Percentiles rank a stretch among this genome's conserved stretches.
Evolutionary conservation across 2,113 vertebrate genomes (phyloP).

Genomic region (Poecile atricapillus): DNA sequence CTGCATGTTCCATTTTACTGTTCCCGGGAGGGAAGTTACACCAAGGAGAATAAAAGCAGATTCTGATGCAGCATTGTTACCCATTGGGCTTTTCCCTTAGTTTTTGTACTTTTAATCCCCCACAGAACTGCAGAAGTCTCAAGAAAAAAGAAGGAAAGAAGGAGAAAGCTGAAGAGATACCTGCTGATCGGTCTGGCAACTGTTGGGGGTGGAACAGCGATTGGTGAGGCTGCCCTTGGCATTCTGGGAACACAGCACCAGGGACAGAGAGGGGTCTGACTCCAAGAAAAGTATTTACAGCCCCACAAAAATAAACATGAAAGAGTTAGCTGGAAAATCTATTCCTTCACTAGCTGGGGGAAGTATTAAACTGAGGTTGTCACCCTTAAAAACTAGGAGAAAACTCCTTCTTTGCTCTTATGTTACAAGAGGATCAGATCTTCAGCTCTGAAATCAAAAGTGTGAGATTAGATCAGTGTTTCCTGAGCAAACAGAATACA

Average conservation of each 20-base stretch:
- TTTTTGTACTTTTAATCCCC: not conserved
- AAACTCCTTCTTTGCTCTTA: not conserved
- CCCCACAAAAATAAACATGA: not conserved
- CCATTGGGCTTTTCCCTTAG: not conserved
- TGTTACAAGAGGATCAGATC: not conserved
- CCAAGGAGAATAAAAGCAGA: not conserved
- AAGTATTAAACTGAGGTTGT: not conserved
- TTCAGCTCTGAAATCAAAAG: not conserved
- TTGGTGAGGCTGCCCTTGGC: slow-evolving; percentile 75
- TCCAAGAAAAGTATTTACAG: not conserved
- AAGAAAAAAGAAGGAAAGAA: slow-evolving; percentile 83
- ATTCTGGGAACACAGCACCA: not conserved
- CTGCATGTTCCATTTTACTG: not conserved
- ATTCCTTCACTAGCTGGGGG: not conserved
- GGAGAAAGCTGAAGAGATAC: slow-evolving; percentile 84
- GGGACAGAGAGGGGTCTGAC: not conserved
- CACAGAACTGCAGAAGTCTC: slow-evolving; percentile 80
- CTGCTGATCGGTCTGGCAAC: slow-evolving; percentile 93
- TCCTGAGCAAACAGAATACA: not conserved
- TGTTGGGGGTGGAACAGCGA: slow-evolving; percentile 89
- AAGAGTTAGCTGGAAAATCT: not conserved
- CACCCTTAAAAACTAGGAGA: not conserved
- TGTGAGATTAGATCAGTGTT: not conserved
- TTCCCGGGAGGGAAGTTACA: not conserved
- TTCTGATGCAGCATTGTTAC: not conserved